A percentile compares a stretch with the other conserved stretches of the same genome.
These are phyloP conservation scores for Papilio dardanus DNA, from an alignment of 1,140 invertebrate species.

Conservation along the genomic window DNA sequence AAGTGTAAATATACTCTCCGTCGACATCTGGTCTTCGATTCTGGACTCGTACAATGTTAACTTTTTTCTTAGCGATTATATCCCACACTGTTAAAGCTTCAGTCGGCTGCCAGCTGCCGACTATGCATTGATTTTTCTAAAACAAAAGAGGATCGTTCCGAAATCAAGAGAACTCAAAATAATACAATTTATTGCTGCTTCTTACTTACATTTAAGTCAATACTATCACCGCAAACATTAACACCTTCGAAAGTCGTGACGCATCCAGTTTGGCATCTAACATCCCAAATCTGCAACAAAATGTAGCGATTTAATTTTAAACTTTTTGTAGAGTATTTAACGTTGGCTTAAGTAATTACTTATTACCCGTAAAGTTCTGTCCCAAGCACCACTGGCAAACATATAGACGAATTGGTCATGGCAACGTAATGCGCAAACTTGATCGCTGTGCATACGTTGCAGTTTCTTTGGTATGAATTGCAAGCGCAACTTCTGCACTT, in stretches of 20 bases:
- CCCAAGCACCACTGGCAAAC: conserved; percentile 74
- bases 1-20: conserved; percentile 75
- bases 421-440: conserved; percentile 68
- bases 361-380: conserved; percentile 72
- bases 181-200: neutral
- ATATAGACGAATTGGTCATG: conserved; percentile 59
- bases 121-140: conserved; percentile 67
- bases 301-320: neutral
- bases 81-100: conserved; percentile 73
- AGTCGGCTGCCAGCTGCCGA: conserved; percentile 71
- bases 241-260: conserved; percentile 77
- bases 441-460: conserved; percentile 69
- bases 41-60: conserved; percentile 67
- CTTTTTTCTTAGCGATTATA: conserved; percentile 62
- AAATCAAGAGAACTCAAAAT: conserved; percentile 12
- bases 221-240: conserved; percentile 69
- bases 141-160: conserved; percentile 29
- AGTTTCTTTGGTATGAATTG: conserved; percentile 73
- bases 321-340: too few relatives aligned
- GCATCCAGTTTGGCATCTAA: conserved; percentile 69
- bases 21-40: conserved; percentile 70
- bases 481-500: conserved; percentile 74
- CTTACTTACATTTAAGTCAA: conserved; percentile 74
- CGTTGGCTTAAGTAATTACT: too few relatives aligned
- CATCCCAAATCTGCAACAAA: conserved; percentile 74